phyloP scores from a whole-genome alignment of 2,113 vertebrate species.

The Tringa solitaria region DNA sequence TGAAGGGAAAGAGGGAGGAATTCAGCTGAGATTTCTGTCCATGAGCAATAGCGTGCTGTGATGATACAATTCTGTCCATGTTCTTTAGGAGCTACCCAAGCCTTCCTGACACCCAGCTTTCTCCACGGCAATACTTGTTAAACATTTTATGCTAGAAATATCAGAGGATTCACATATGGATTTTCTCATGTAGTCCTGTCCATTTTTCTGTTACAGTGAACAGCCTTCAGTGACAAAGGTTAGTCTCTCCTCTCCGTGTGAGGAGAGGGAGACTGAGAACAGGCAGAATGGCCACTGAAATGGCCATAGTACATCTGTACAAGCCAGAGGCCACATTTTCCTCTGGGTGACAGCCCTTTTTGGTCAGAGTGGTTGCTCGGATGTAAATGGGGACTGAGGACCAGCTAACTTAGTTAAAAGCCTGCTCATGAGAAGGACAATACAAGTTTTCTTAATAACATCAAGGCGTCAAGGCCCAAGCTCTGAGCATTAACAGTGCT shows the following conservation, averaged over 20 bases:
- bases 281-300: not conserved
- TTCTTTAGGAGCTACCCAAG: not conserved
- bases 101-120: not conserved
- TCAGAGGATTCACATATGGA: not conserved
- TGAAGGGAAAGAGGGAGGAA: not conserved
- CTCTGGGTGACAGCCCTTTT: not conserved
- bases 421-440: not conserved
- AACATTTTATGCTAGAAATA: not conserved
- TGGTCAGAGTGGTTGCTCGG: not conserved
- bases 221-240: not conserved
- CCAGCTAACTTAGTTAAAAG: not conserved
- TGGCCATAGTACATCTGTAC: not conserved
- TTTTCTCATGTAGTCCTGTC: not conserved
- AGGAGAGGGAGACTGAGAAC: not conserved
- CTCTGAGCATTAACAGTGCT: not conserved
- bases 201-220: not conserved
- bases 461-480: not conserved
- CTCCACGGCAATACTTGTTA: not conserved
- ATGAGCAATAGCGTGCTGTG: not conserved
- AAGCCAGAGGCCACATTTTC: not conserved
- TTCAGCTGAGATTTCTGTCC: not conserved
- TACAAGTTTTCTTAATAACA: not conserved
- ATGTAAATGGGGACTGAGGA: not conserved
- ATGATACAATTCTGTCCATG: not conserved
- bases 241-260: not conserved